phyloP scores from a whole-genome alignment of 2,113 vertebrate genomes.

The Dicerorhinus sumatrensis region DNA sequence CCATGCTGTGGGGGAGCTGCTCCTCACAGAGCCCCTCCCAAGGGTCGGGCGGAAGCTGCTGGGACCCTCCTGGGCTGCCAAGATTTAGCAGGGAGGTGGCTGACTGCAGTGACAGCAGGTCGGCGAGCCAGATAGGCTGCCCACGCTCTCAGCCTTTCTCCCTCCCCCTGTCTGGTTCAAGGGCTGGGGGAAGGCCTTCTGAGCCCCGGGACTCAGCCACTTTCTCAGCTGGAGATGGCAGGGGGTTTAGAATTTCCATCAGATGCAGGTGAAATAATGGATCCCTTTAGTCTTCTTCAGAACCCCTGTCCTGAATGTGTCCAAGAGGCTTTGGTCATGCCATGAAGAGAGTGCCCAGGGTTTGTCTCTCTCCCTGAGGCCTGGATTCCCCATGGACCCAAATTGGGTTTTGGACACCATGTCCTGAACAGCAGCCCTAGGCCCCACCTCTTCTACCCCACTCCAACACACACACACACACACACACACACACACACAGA shows the following conservation, averaged over 20 bases:
- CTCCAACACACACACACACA: background rate
- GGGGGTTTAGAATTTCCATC: constrained; percentile 34
- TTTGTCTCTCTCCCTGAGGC: constrained; percentile 12
- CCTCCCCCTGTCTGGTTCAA: background rate
- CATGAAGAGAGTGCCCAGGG: background rate
- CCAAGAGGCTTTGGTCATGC: constrained; percentile 18
- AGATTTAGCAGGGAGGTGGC: constrained; percentile 71
- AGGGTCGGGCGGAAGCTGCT: constrained; percentile 71
- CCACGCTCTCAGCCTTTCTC: constrained; percentile 25
- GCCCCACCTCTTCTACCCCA: too few relatives aligned
- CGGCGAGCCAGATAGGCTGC: constrained; percentile 34
- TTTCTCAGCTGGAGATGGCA: constrained; percentile 9
- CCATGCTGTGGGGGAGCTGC: constrained; percentile 78
- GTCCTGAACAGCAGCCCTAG: constrained; percentile 36
- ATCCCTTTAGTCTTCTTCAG: constrained; percentile 1
- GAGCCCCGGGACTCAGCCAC: background rate
- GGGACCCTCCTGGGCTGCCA: constrained; percentile 76
- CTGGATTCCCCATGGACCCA: background rate
- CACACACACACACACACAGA: background rate
- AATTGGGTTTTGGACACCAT: background rate
- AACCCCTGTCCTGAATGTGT: background rate
- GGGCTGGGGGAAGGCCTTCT: constrained; percentile 22
- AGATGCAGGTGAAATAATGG: constrained; percentile 40
- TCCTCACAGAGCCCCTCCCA: constrained; percentile 75
- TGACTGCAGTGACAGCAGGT: constrained; percentile 62